These are phyloP conservation scores for Platycnemis pennipes DNA, from an alignment of 2,888 invertebrate species.

Conservation along the genomic window DNA sequence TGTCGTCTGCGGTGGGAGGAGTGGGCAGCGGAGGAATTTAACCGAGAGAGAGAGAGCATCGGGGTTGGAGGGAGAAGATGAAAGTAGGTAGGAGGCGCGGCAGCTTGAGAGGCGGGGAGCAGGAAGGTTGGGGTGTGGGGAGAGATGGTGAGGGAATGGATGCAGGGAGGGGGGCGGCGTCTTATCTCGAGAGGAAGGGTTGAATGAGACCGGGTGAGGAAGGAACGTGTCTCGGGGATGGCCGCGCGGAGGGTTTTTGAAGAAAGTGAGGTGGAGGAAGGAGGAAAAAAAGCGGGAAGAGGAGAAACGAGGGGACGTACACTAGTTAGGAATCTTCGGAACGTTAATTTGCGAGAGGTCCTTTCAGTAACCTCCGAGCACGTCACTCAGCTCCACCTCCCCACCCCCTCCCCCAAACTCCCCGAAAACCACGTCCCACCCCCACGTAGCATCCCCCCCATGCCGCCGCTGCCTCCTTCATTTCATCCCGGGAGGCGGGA, in stretches of 20 bases:
- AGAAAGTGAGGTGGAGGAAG: neutral
- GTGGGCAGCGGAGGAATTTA: neutral
- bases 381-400: conserved; percentile 63
- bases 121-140: neutral
- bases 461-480: neutral
- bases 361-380: conserved; percentile 37
- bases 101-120: neutral
- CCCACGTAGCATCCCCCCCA: neutral
- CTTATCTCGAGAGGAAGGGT: neutral
- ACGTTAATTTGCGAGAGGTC: conserved; percentile 60
- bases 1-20: conserved; percentile 47
- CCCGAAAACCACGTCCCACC: conserved; percentile 1
- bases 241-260: neutral
- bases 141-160: neutral
- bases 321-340: conserved; percentile 64
- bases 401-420: neutral
- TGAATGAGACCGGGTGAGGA: conserved; percentile 21
- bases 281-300: neutral
- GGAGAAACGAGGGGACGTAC: neutral
- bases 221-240: neutral
- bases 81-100: neutral
- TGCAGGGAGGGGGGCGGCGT: neutral
- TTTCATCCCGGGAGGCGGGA: conserved; percentile 21
- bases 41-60: conserved; percentile 5
- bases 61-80: conserved; percentile 12